Evolutionary conservation across 2,113 vertebrate genomes (phyloP).

Genomic region (Poecilia latipinna): DNA sequence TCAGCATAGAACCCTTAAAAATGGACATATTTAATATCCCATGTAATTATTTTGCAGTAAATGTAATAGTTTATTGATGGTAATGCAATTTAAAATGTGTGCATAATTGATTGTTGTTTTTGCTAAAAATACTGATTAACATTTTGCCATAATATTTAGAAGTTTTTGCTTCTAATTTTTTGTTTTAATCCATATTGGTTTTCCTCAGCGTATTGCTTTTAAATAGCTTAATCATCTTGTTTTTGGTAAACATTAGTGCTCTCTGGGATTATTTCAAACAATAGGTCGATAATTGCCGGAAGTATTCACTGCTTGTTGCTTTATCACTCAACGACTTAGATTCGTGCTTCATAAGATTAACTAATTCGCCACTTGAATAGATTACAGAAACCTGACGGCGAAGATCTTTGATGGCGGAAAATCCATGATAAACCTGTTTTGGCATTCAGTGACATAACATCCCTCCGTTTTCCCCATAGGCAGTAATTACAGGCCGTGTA

Average conservation of each 20-base stretch:
- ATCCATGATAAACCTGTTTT: constrained; percentile 81
- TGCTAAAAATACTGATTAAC: neutral
- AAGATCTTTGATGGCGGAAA: constrained; percentile 54
- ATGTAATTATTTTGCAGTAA: neutral
- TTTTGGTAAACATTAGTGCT: neutral
- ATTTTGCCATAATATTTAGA: neutral
- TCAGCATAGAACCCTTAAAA: neutral
- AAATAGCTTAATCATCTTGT: neutral
- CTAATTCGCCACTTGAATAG: constrained; percentile 14
- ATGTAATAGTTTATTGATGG: neutral
- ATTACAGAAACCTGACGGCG: constrained; percentile 21
- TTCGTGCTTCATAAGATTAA: neutral
- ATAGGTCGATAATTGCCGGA: neutral
- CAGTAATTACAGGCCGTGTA: constrained; percentile 89
- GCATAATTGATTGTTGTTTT: neutral
- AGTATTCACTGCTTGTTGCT: neutral
- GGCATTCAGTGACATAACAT: constrained; percentile 61
- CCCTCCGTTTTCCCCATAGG: constrained; percentile 74
- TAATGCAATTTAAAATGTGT: neutral
- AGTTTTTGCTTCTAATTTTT: neutral
- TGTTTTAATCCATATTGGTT: neutral
- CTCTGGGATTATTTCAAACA: neutral
- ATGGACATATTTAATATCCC: neutral
- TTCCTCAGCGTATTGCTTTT: neutral
- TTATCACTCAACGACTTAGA: neutral